Evolutionary conservation across 2,797 vertebrate genomes (phyloP), one percentile per base, ranked within the genome.

Genomic region (Galagoides demidoff): DNA sequence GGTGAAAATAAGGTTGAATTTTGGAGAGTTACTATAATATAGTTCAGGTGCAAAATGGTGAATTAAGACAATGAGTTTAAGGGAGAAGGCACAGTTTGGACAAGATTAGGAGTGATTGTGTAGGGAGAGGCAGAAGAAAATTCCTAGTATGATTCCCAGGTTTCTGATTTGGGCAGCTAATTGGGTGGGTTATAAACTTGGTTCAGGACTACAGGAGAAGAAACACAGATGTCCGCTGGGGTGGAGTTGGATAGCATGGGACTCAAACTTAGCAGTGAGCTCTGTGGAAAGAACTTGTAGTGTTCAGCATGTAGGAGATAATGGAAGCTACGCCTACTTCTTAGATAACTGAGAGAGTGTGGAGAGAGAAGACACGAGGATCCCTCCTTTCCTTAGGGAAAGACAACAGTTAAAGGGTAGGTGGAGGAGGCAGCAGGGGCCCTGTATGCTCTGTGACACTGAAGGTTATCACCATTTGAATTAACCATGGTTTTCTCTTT

Each of bases 401-500:
- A 23, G 31, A 49, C 43, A 59, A 9, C 34, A 74, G 49, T 85
- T 70, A 82, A 68, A 45, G 37, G 16, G 3, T 73, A 57, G 57
- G 25, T 95, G 34, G 63, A 61, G 29, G 59, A 68, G 70, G 77
- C 34, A 68, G 1, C 19, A 45, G 68, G 19, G 6, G 34, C 34
- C 3, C 20, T 63, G 59, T 95, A 19, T 87, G n/a, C 25, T 76
- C 0, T 59, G 7, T 77, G 49, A 91, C 31, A n/a, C 31, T 61
- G 27, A 94, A 86, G 82, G 23, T 7, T 87, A 7, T 93, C 37
- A 87, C 43, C 70, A 20, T n/a, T 94, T 94, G 61, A 97, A 64
- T 82, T 92, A 96, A 92, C 74, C 22, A 0, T 97, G 1, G 89
- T 82, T 97, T 49, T 98, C 59, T 98, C 22, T 97, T 98, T 95